Conservation (phyloP, 92 coral and sea anemone species). For the Bergia sp. region DNA sequence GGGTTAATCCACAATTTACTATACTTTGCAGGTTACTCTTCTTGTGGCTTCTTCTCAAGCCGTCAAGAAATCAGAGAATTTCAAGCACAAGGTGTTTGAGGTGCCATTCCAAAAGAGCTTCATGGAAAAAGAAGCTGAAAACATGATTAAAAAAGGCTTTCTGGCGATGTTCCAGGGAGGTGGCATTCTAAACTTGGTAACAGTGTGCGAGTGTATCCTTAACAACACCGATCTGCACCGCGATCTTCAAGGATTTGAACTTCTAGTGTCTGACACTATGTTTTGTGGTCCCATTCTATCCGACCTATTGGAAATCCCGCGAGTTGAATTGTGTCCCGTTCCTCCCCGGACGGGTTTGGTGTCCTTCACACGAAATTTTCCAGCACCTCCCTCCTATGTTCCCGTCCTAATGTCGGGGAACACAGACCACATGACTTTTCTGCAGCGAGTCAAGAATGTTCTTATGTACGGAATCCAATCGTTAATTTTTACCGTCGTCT, state of each 20-base stretch:
- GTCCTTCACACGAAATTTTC: constrained; percentile 23
- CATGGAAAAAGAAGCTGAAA: background rate
- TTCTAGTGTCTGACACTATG: constrained; percentile 39
- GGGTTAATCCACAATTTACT: too few relatives aligned
- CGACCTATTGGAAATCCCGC: constrained; percentile 1
- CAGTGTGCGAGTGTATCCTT: constrained; percentile 13
- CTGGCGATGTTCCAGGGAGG: background rate
- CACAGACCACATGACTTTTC: constrained; percentile 26
- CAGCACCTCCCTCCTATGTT: constrained; percentile 42
- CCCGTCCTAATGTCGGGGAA: constrained; percentile 35
- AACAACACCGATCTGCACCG: constrained; percentile 8
- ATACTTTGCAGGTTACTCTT: background rate
- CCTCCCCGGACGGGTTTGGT: constrained; percentile 6
- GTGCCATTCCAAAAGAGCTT: background rate
- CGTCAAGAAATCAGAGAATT: background rate
- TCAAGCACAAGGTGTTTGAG: constrained; percentile 12
- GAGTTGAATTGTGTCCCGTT: constrained; percentile 32
- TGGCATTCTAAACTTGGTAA: background rate
- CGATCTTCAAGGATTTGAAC: constrained; percentile 29
- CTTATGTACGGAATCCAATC: background rate
- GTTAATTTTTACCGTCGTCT: background rate
- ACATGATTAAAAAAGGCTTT: background rate
- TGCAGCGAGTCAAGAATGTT: constrained; percentile 41
- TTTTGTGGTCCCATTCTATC: constrained; percentile 21
- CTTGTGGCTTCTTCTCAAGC: background rate